Conservation (phyloP, 2,113 vertebrate genomes). For the Oplegnathus fasciatus region DNA sequence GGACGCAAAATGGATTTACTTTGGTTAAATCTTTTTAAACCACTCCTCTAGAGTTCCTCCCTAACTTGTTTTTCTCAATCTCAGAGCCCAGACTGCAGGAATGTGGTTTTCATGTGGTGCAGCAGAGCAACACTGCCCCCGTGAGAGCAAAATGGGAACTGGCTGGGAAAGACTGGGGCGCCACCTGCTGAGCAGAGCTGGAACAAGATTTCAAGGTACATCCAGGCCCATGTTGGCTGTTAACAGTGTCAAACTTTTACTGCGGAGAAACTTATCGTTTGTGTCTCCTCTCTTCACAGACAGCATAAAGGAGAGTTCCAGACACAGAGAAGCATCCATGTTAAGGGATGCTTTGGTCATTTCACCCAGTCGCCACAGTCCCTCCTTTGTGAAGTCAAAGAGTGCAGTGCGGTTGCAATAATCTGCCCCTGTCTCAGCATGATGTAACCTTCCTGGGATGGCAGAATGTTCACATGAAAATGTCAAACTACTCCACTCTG, state of each 20-base stretch:
- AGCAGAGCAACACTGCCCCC: slow-evolving; percentile 81
- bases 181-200: slow-evolving; percentile 64
- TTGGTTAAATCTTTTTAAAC: slow-evolving; percentile 22
- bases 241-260: not conserved
- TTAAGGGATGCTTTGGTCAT: slow-evolving; percentile 3
- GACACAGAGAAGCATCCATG: not conserved
- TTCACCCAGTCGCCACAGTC: not conserved
- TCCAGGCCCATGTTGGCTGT: not conserved
- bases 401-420: slow-evolving; percentile 24
- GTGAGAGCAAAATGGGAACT: slow-evolving; percentile 14
- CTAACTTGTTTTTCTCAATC: slow-evolving; percentile 46
- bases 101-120: slow-evolving; percentile 48
- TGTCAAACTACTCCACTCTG: slow-evolving; percentile 53
- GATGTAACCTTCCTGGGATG: slow-evolving; percentile 61
- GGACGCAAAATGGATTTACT: slow-evolving; percentile 16
- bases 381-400: slow-evolving; percentile 10
- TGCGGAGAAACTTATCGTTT: no score
- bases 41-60: slow-evolving; percentile 19
- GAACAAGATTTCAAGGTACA: not conserved
- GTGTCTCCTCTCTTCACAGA: not conserved
- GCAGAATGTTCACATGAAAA: slow-evolving; percentile 63
- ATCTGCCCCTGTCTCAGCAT: slow-evolving; percentile 37
- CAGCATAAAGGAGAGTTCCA: not conserved
- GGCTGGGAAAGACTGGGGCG: not conserved
- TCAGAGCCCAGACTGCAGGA: slow-evolving; percentile 73